Evolutionary conservation across 2,797 vertebrate genomes (phyloP).

Genomic region (Brachymystax lenok): DNA sequence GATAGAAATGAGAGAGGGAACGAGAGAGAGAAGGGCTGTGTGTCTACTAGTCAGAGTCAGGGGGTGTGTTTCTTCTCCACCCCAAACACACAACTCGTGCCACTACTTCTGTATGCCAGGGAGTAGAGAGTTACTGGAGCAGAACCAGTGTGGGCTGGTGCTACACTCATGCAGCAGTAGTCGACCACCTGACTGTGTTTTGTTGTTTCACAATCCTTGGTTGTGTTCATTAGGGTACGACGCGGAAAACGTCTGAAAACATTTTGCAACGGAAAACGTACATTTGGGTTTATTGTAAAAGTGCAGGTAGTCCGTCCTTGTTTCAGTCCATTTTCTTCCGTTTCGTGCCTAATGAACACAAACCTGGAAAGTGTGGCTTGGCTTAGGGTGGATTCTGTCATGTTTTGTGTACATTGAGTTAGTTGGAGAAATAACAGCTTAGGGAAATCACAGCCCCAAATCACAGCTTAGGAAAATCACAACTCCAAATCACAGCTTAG

Average conservation of each 20-base stretch:
- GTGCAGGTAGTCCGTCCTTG: no score
- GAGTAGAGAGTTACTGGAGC: neutral
- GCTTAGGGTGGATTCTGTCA: neutral
- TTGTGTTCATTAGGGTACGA: no score
- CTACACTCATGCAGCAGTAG: no score
- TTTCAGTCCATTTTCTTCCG: neutral
- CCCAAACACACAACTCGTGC: neutral
- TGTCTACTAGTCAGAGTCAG: neutral
- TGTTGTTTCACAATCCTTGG: no score
- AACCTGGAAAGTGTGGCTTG: neutral
- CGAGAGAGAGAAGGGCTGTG: neutral
- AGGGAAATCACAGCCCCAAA: no score
- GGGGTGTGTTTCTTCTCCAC: neutral
- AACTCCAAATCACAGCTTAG: no score
- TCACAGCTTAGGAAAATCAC: no score
- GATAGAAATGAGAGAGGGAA: neutral
- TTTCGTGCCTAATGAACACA: neutral
- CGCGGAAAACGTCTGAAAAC: no score
- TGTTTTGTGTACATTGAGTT: neutral
- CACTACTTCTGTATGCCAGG: neutral
- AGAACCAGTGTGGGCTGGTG: no score
- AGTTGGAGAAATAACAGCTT: neutral
- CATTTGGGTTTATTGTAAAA: no score
- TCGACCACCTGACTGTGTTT: no score
- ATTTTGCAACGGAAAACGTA: no score